Percentiles rank a stretch among this genome's conserved stretches.
Evolutionary conservation across 2,888 invertebrate species (phyloP).

Genomic region (Drosophila koepferae): DNA sequence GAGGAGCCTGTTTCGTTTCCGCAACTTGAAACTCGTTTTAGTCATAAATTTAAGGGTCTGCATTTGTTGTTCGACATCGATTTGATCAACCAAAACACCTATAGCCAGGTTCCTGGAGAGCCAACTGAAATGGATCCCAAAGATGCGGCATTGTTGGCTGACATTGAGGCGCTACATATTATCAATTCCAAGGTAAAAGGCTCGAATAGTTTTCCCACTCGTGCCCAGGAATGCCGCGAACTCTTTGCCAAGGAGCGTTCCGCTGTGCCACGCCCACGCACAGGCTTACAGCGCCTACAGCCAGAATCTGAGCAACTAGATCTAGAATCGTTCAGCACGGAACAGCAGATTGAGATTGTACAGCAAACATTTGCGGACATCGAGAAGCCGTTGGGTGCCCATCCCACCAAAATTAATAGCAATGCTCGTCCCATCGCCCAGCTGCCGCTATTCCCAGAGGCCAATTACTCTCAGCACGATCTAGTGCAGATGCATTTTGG

Average conservation of each 20-base stretch:
- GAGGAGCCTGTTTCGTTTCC: slow-evolving; percentile 38
- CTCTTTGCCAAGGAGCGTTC: slow-evolving; percentile 34
- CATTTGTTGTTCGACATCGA: slow-evolving; percentile 54
- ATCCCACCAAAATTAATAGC: slow-evolving; percentile 44
- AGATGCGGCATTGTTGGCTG: slow-evolving; percentile 35
- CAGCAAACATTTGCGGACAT: slow-evolving; percentile 41
- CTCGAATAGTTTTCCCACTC: not conserved
- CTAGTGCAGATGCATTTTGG: slow-evolving; percentile 40
- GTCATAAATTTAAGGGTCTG: slow-evolving; percentile 44
- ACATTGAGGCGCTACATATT: slow-evolving; percentile 32
- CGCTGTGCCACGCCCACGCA: slow-evolving; percentile 5
- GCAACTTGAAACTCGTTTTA: slow-evolving; percentile 26
- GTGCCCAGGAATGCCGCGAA: slow-evolving; percentile 30
- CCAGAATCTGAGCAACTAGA: not conserved
- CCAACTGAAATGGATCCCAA: slow-evolving; percentile 21
- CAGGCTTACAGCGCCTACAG: not conserved
- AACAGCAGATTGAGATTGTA: slow-evolving; percentile 35
- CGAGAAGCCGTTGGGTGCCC: slow-evolving; percentile 14
- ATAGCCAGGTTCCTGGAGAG: not conserved
- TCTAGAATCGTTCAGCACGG: slow-evolving; percentile 15
- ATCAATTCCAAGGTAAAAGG: slow-evolving; percentile 3
- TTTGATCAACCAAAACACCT: slow-evolving; percentile 33
- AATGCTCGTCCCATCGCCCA: slow-evolving; percentile 26
- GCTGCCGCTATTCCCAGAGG: slow-evolving; percentile 44
- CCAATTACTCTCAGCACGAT: not conserved